Conservation (phyloP, 92 coral and sea anemone genomes). For the Epizoanthus scotinus region DNA sequence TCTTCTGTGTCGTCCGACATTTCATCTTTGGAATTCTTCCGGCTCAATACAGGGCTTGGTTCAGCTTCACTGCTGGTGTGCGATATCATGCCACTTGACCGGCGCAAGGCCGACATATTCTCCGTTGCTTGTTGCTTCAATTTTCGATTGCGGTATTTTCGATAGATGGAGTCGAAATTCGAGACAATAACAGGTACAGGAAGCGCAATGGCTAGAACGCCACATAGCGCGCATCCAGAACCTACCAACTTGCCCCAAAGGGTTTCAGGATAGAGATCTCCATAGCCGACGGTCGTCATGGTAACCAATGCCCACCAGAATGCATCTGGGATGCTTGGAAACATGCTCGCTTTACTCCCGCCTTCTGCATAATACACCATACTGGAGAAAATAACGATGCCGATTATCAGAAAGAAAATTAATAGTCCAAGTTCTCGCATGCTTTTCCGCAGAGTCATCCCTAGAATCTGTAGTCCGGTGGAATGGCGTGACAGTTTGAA, state of each 20-base stretch:
- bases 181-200: constrained; percentile 98
- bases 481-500: constrained; percentile 97
- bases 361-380: constrained; percentile 97
- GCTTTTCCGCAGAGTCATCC: constrained; percentile 86
- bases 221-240: constrained; percentile 89
- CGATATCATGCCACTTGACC: constrained; percentile 40
- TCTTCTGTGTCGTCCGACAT: constrained; percentile 20
- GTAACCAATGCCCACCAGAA: constrained; percentile 99
- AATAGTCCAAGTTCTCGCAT: constrained; percentile 93
- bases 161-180: constrained; percentile 90
- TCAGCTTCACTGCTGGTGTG: constrained; percentile 25
- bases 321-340: constrained; percentile 90
- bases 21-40: constrained; percentile 14
- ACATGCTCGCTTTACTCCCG: constrained; percentile 70
- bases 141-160: constrained; percentile 81
- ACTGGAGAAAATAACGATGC: constrained; percentile 96
- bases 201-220: constrained; percentile 90
- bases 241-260: constrained; percentile 95
- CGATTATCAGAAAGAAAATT: constrained; percentile 84
- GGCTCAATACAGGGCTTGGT: constrained; percentile 32
- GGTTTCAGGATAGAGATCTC: constrained; percentile 92
- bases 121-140: constrained; percentile 66
- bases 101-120: constrained; percentile 42
- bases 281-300: constrained; percentile 99
- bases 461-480: constrained; percentile 94